phyloP scores from a whole-genome alignment of 2,113 vertebrate species.

The Pimephales promelas region DNA sequence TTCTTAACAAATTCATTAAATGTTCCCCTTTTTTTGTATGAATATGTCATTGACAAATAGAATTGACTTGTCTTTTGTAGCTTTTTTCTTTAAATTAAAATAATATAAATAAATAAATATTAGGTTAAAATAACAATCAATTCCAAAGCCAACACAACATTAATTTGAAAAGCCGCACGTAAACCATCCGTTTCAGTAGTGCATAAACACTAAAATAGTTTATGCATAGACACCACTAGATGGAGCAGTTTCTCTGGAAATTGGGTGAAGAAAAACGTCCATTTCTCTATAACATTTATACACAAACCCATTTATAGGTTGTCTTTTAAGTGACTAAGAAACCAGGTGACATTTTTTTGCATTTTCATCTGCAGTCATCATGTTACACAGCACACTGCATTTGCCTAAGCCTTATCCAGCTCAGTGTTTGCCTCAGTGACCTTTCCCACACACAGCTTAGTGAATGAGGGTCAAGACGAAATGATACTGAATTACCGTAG shows the following conservation, averaged over 20 bases:
- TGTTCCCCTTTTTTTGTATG: neutral
- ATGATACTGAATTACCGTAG: neutral
- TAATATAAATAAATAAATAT: too few relatives aligned
- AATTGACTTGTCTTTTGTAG: too few relatives aligned
- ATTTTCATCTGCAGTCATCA: neutral
- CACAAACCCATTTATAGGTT: neutral
- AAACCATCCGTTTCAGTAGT: neutral
- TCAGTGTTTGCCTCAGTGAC: conserved; percentile 10
- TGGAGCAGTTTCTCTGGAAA: conserved; percentile 23
- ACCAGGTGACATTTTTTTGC: neutral
- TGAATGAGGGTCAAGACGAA: neutral
- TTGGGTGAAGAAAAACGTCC: neutral
- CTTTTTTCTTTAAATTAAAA: neutral
- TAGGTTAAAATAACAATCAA: too few relatives aligned
- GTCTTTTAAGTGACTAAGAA: neutral
- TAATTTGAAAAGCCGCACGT: neutral
- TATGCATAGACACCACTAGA: conserved; percentile 32
- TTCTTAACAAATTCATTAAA: neutral
- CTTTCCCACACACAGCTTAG: conserved; percentile 7
- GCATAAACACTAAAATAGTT: neutral
- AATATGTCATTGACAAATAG: neutral
- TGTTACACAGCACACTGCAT: neutral
- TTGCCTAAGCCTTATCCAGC: conserved; percentile 9
- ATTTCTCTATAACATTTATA: neutral
- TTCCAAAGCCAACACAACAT: too few relatives aligned